Evolutionary conservation across 2,888 invertebrate species (phyloP).

Genomic region (Poecilobothrus nobilitatus): DNA sequence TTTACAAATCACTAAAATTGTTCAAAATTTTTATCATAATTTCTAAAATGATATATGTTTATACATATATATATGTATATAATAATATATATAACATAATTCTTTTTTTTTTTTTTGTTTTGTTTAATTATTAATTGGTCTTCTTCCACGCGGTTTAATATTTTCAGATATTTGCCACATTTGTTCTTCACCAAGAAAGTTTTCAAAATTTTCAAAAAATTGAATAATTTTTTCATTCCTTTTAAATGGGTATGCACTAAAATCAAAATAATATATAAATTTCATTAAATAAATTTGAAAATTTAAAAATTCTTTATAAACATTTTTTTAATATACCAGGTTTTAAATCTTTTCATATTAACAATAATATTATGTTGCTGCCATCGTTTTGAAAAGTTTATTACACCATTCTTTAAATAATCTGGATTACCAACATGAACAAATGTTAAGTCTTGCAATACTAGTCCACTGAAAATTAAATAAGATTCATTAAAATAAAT

Average conservation of each 20-base stretch:
- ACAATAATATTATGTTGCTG: slow-evolving; percentile 97
- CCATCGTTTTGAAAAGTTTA: slow-evolving; percentile 97
- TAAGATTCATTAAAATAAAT: slow-evolving; percentile 18
- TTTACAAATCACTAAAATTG: no score
- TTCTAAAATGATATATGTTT: no score
- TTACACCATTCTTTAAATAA: slow-evolving; percentile 71
- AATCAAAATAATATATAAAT: slow-evolving; percentile 28
- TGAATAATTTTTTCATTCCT: slow-evolving; percentile 87
- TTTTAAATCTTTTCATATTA: slow-evolving; percentile 95
- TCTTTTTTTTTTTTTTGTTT: no score
- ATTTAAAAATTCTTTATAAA: neutral
- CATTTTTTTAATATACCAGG: slow-evolving; percentile 59
- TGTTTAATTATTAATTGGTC: slow-evolving; percentile 35
- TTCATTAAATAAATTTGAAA: neutral
- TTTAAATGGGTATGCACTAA: slow-evolving; percentile 84
- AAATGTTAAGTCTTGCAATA: slow-evolving; percentile 97
- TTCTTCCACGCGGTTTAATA: slow-evolving; percentile 67
- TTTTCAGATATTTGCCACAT: slow-evolving; percentile 98
- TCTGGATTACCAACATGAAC: slow-evolving; percentile 97
- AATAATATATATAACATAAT: neutral
- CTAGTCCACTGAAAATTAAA: slow-evolving; percentile 69
- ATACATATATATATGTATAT: neutral
- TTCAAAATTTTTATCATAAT: no score
- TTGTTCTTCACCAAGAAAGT: slow-evolving; percentile 90
- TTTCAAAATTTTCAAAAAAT: slow-evolving; percentile 95